Percentiles rank a stretch among this genome's conserved stretches.
phyloP scores from a whole-genome alignment of 1,140 invertebrate genomes.

The Saxidomus purpurata region DNA sequence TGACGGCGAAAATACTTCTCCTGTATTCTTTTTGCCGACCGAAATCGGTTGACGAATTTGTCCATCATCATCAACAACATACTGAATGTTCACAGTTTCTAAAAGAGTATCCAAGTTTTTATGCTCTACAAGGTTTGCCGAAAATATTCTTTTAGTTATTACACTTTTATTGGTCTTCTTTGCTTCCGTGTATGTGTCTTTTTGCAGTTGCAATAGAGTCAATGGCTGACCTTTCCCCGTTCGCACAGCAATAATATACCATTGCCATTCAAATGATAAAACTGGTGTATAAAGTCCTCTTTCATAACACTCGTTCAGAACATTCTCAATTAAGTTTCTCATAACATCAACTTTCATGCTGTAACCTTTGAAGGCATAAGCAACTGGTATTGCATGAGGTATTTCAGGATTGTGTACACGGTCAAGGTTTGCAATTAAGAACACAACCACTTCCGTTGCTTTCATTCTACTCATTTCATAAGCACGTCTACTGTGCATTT shows the following conservation, averaged over 20 bases:
- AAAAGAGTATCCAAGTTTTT: neutral
- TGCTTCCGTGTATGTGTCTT: conserved; percentile 24
- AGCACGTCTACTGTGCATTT: no score
- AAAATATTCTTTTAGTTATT: neutral
- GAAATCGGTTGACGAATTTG: no score
- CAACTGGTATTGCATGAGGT: conserved; percentile 17
- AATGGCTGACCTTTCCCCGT: conserved; percentile 24
- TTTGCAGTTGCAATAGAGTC: conserved; percentile 57
- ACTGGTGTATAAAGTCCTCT: conserved; percentile 53
- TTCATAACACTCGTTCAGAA: conserved; percentile 10
- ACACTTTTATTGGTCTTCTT: neutral
- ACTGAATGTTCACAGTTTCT: neutral
- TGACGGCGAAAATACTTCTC: no score
- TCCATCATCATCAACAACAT: no score
- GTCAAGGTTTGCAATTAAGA: conserved; percentile 60
- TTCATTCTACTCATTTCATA: neutral
- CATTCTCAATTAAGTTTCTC: conserved; percentile 17
- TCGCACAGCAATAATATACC: conserved; percentile 29
- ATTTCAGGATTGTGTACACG: neutral
- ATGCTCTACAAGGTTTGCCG: neutral
- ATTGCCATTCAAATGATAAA: conserved; percentile 65
- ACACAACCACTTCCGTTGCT: conserved; percentile 63
- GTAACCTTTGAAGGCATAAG: conserved; percentile 48
- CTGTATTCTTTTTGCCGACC: no score
- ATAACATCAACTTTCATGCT: conserved; percentile 1